A percentile compares a stretch with the other conserved stretches of the same genome.
phyloP scores from a whole-genome alignment of 2,888 invertebrate genomes.

The Schizaphis graminum region DNA sequence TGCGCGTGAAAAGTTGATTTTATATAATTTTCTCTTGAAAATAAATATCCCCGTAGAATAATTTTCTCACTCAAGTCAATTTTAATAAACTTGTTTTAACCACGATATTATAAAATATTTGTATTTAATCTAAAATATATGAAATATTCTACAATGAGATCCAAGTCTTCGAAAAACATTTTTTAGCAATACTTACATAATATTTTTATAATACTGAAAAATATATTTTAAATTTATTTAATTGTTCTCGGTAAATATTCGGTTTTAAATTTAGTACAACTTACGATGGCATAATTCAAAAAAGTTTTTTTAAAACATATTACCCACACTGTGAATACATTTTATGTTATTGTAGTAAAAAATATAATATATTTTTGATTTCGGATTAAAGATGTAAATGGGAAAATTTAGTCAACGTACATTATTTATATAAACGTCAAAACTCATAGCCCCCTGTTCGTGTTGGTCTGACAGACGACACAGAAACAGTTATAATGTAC shows the following conservation, averaged over 20 bases:
- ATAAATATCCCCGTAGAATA: not conserved
- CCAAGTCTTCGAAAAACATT: not conserved
- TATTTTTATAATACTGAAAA: not conserved
- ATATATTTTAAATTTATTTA: not conserved
- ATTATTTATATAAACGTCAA: constrained; percentile 36
- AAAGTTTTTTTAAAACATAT: not conserved
- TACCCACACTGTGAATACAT: not conserved
- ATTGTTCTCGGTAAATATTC: not conserved
- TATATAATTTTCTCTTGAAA: not conserved
- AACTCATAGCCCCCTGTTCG: not conserved
- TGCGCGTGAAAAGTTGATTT: not conserved
- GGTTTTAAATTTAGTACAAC: not conserved
- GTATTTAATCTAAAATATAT: not conserved
- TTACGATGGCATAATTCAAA: not conserved
- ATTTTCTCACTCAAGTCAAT: not conserved
- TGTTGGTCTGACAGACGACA: not conserved
- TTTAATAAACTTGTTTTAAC: not conserved
- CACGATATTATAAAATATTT: not conserved
- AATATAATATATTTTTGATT: constrained; percentile 1
- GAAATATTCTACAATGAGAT: not conserved
- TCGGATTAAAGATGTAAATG: not conserved
- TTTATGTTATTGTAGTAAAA: not conserved
- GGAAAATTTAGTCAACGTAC: not conserved
- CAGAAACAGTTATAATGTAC: not conserved
- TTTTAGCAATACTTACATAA: not conserved